Base-by-base conservation (phyloP, 2,888 invertebrate genomes). In the Eupsilia transversa region DNA sequence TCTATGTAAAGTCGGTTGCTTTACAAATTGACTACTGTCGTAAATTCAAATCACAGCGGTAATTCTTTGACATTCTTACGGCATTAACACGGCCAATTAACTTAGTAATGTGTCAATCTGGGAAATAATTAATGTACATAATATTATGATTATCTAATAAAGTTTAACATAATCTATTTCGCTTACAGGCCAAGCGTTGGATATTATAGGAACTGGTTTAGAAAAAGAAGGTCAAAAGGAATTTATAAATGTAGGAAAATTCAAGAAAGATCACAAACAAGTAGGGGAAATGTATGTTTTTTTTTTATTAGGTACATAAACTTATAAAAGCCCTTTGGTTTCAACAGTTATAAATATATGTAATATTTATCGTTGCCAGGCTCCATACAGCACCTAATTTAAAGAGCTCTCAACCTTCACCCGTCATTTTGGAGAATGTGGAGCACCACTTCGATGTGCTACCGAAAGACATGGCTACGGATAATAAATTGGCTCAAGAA, bases 271-370 rank as follows among this genome's bases (percentile, higher is more conserved):
- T n/a, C 87, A 94, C 70, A 77, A 64, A 14, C 74, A 89, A 70
- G 87, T 89, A 52, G 93, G 90, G 12, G 81, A 87, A 14, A 91
- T 93, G 94, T 94, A 88, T 80, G 88, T n/a, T n/a, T n/a, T n/a
- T n/a, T n/a, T n/a, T n/a, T n/a, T n/a, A n/a, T n/a, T n/a, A n/a
- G n/a, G n/a, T n/a, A 78, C 68, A 10, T 46, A 17, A 56, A 46
- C 14, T 57, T 38, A 30, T 12, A n/a, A 64, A 27, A 14, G 17
- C 2, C 43, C 10, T 14, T 27, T 41, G 27, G 14, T 67, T 23
- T 35, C 14, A 41, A 41, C 6, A 49, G 30, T 54, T n/a, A 30
- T 23, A 49, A 57, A n/a, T 52, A 43, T 61, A n/a, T 54, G 27
- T 72, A 59, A 41, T 33, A 33, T 79, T 43, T 1, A 27, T 30